Percentiles rank a stretch among this genome's conserved stretches.
phyloP scores from a whole-genome alignment of 2,113 vertebrate species.

The Callospermophilus lateralis region DNA sequence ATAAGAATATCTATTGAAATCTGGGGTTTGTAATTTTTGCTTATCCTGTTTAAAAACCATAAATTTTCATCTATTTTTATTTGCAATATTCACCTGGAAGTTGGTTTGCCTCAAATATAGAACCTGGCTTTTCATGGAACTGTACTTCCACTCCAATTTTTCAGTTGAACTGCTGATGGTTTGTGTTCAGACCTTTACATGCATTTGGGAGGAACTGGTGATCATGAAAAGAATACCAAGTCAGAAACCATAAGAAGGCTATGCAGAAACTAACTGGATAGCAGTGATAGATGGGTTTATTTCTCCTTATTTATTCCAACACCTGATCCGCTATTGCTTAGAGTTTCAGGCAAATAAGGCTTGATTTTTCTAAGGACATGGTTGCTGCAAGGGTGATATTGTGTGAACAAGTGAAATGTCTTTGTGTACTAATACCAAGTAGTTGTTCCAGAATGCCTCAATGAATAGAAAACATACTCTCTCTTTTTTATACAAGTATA shows the following conservation, averaged over 20 bases:
- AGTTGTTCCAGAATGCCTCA: background rate
- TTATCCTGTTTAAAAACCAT: background rate
- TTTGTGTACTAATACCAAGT: background rate
- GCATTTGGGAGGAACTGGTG: background rate
- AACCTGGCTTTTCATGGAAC: background rate
- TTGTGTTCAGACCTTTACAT: constrained; percentile 21
- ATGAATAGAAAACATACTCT: background rate
- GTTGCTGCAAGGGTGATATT: background rate
- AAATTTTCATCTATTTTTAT: constrained; percentile 22
- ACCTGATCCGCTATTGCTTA: background rate
- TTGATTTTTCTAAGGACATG: constrained; percentile 16
- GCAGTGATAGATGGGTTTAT: constrained; percentile 1
- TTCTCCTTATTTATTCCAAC: background rate
- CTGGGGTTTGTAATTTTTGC: background rate
- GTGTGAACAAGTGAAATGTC: background rate
- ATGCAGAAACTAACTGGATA: background rate
- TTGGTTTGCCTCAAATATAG: background rate
- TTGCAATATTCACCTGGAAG: constrained; percentile 16
- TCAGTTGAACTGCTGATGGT: constrained; percentile 20
- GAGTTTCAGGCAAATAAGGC: background rate
- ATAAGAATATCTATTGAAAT: background rate
- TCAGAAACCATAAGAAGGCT: constrained; percentile 8
- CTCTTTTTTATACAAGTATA: background rate
- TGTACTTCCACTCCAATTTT: constrained; percentile 49
- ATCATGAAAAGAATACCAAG: background rate